Base-by-base conservation (phyloP, 2,888 invertebrate species). In the Epicampocera succincta region DNA sequence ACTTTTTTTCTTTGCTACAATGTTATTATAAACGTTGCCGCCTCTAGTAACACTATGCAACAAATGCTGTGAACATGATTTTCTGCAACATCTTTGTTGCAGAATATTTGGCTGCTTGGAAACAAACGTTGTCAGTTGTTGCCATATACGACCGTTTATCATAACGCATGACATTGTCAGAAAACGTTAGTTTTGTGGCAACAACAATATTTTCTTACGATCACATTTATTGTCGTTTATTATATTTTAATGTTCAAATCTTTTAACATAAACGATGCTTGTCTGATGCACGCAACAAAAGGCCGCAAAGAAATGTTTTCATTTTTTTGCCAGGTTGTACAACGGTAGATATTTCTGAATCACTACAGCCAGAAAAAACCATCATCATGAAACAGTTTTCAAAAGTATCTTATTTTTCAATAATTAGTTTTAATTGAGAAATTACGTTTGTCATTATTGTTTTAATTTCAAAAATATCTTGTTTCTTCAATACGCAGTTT, bases 81-180 rank as follows among this genome's bases (percentile, higher is more conserved):
- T 76, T 76, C 19, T 68, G 68, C 68, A 38, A 76, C 68, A 76
- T 76, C 68, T 76, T 68, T 76, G 60, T 68, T 76, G n/a, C n/a
- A n/a, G n/a, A n/a, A n/a, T n/a, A 33, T 13, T 15, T n/a, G n/a
- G 11, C 44, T 58, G 42, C 33, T 50, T 15, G 56, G 65, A 72
- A 80, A 76, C 44, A 33, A 58, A 60, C 42, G 15, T 42, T 80
- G 75, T 80, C 72, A 61, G 66, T 71, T 75, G 60, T 69, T 73
- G 75, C 61, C 21, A 54, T 42, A 76, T 42, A 54, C 21, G 50
- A 19, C 60, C 75, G 75, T 75, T 75, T 60, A 68, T 76, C 75
- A 76, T 76, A 76, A 76, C 75, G 75, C 68, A 68, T 68, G 75
- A 54, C 75, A 46, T 52, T 60, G 68, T 12, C 17, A 21, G 42